A percentile compares a stretch with the other conserved stretches of the same genome.
Evolutionary conservation across 2,113 vertebrate genomes (phyloP).

Genomic region (Oxyruncus cristatus): DNA sequence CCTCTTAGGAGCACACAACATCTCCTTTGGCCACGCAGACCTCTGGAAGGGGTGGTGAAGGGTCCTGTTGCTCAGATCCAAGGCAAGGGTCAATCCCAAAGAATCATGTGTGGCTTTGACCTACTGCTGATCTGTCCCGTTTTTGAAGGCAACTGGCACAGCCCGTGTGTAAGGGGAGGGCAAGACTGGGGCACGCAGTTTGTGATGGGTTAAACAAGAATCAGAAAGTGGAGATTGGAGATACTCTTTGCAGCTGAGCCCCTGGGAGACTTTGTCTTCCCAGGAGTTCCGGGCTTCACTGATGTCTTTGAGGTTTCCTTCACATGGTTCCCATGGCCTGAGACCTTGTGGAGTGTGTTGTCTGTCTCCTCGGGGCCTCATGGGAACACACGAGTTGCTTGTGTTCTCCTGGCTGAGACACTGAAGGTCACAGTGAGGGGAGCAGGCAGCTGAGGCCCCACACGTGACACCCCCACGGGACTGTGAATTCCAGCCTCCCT

Average conservation of each 20-base stretch:
- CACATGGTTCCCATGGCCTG: conserved; percentile 72
- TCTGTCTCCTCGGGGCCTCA: conserved; percentile 34
- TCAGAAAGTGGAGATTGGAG: neutral
- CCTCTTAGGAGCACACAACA: neutral
- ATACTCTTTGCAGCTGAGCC: neutral
- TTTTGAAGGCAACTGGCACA: neutral
- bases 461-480: neutral
- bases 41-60: neutral
- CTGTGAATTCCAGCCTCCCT: neutral
- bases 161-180: neutral
- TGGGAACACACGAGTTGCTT: conserved; percentile 19
- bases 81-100: neutral
- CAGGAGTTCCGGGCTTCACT: neutral
- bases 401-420: conserved; percentile 15
- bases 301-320: neutral
- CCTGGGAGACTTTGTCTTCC: conserved; percentile 8
- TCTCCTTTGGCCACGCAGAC: neutral
- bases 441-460: neutral
- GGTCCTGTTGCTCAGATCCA: neutral
- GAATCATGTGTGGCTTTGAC: neutral
- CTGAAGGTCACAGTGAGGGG: neutral
- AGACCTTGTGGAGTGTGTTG: conserved; percentile 61
- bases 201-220: neutral
- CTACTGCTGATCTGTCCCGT: neutral
- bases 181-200: neutral